Conservation (phyloP, 2,113 vertebrate species). For the Daphoenositta chrysoptera region DNA sequence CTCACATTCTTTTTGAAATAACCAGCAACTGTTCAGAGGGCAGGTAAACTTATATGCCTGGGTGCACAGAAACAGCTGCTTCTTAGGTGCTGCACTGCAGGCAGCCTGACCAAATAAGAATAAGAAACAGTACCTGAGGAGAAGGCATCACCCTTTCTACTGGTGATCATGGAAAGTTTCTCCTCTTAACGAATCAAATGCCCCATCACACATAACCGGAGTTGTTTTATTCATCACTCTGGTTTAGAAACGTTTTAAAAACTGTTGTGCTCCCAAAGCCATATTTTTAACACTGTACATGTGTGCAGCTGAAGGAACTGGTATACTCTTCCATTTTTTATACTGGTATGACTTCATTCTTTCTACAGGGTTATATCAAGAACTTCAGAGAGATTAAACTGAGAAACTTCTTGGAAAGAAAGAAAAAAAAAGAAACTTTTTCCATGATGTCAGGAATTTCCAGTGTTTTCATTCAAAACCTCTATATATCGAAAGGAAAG, state of each 20-base stretch:
- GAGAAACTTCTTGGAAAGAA: background rate
- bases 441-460: background rate
- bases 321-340: background rate
- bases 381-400: background rate
- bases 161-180: background rate
- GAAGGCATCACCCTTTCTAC: background rate
- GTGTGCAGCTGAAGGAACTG: background rate
- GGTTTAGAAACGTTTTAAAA: background rate
- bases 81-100: background rate
- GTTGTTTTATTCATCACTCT: background rate
- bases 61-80: background rate
- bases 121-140: background rate
- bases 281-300: background rate
- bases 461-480: background rate
- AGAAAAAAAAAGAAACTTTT: background rate
- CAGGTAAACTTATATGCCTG: background rate
- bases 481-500: background rate
- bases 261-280: background rate
- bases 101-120: background rate
- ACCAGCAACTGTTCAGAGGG: background rate
- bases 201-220: background rate
- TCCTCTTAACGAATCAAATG: fast-evolving
- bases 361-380: background rate
- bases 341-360: background rate
- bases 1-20: background rate